Evolutionary conservation across 2,113 vertebrate genomes (phyloP), one percentile per base, ranked within the genome.

Genomic region (Rhinichthys klamathensis): DNA sequence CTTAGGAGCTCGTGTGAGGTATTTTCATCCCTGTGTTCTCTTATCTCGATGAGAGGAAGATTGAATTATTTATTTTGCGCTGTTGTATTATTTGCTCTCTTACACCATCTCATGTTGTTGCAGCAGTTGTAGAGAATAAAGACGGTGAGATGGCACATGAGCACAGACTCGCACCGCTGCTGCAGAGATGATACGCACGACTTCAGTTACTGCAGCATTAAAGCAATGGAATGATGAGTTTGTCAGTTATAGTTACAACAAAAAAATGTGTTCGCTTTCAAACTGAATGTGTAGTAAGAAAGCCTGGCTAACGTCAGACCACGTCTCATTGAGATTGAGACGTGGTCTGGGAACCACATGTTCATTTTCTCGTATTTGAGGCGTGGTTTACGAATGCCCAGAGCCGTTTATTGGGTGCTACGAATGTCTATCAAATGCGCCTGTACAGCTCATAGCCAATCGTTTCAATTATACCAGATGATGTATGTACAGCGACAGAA

Each of bases 21-120:
- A 32, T 84, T 86, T 84, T 27, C 23, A 44, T 46, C 13, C 69
- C 44, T 75, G 65, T 3, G 9, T 32, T n/a, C 44, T 82, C 78
- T 73, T 67, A 49, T 73, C 70, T 82, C 32, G 46, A 49, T 72
- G 70, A 65, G 25, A 54, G 27, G 38, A 54, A 27, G 12, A 56
- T 63, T 89, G 51, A 89, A 86, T 89, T 82, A 89, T 88, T 90
- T 70, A 89, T 89, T 72, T 84, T 21, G 72, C 58, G 30, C 78
- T 61, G 81, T 87, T 83, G 73, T 90, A 87, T 85, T 89, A 85
- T 84, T 85, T 87, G 80, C 58, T 60, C 67, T 32, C 51, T 82
- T 75, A 75, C 13, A 56, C 27, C 77, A 60, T 61, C 27, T 77
- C 54, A 74, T 82, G 27, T 82, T 80, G 27, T 84, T 80, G 35